Conservation (phyloP, 2,888 invertebrate genomes). For the Bellardia pandia region DNA sequence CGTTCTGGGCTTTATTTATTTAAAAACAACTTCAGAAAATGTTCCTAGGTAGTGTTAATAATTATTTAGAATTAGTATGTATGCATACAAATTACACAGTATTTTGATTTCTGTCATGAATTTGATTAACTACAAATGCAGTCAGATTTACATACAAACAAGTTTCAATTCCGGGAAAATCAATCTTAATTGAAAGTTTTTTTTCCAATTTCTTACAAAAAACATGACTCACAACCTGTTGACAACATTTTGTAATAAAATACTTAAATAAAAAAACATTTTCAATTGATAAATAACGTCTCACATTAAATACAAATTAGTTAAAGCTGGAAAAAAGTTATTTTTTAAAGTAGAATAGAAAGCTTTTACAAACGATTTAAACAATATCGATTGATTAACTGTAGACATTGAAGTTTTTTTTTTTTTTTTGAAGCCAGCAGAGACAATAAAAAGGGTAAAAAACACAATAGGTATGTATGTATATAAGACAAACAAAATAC, state of each 20-base stretch:
- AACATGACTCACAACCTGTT: conserved; percentile 19
- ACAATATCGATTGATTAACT: conserved; percentile 30
- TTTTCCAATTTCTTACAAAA: background rate
- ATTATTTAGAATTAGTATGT: too few species aligned
- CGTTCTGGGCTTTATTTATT: too few species aligned
- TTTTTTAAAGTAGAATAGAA: background rate
- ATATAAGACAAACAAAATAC: background rate
- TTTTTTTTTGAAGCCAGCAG: background rate
- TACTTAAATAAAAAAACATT: background rate
- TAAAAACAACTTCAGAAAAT: too few species aligned
- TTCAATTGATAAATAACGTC: background rate
- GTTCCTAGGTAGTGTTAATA: too few species aligned
- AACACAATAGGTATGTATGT: background rate
- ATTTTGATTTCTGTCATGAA: conserved; percentile 50
- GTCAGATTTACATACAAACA: conserved; percentile 34
- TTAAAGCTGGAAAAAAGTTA: background rate
- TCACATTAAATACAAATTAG: conserved; percentile 7
- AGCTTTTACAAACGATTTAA: background rate
- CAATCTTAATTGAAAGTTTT: conserved; percentile 10
- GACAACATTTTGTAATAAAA: background rate
- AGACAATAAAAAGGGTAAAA: background rate
- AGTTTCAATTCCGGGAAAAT: conserved; percentile 53
- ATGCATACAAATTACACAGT: background rate
- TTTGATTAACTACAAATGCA: conserved; percentile 40
- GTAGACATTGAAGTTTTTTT: conserved; percentile 23